Evolutionary conservation across 2,888 invertebrate genomes (phyloP).

Genomic region (Hofmannophila pseudospretella): DNA sequence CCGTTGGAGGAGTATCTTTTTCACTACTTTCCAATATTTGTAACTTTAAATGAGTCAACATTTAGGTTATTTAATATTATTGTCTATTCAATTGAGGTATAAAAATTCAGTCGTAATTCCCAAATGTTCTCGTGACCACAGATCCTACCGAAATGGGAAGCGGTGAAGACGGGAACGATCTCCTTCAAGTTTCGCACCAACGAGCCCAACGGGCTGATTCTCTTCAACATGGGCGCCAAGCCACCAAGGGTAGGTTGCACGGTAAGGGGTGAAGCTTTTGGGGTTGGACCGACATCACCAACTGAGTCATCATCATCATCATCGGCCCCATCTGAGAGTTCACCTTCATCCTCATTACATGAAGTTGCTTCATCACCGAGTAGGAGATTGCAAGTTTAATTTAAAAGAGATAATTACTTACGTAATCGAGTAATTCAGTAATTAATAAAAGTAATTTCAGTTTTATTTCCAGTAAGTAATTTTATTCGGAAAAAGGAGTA

Average conservation of each 20-base stretch:
- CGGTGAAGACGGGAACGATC: slow-evolving; percentile 91
- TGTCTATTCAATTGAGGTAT: too few relatives aligned
- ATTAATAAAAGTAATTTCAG: too few relatives aligned
- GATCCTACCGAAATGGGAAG: slow-evolving; percentile 95
- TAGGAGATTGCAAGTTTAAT: slow-evolving; percentile 15
- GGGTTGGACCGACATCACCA: slow-evolving; percentile 51
- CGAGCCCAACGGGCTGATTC: slow-evolving; percentile 95
- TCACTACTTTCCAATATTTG: too few relatives aligned
- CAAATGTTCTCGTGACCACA: slow-evolving; percentile 51
- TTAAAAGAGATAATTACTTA: not conserved
- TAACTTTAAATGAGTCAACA: too few relatives aligned
- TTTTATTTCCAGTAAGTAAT: too few relatives aligned
- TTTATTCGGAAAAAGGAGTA: too few relatives aligned
- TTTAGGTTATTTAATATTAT: too few relatives aligned
- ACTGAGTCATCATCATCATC: slow-evolving; percentile 30
- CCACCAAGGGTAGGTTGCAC: slow-evolving; percentile 85
- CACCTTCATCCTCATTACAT: slow-evolving; percentile 9
- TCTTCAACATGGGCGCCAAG: slow-evolving; percentile 92
- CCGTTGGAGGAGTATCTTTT: too few relatives aligned
- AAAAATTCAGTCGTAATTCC: too few relatives aligned
- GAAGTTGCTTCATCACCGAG: slow-evolving; percentile 3
- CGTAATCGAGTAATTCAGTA: too few relatives aligned
- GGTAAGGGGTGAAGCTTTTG: slow-evolving; percentile 79
- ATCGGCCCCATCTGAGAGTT: slow-evolving; percentile 4
- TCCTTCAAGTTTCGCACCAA: slow-evolving; percentile 97